A percentile compares a stretch with the other conserved stretches of the same genome.
These are phyloP conservation scores for Anguilla marmorata DNA, from an alignment of 2,797 vertebrate genomes.

Conservation along the genomic window DNA sequence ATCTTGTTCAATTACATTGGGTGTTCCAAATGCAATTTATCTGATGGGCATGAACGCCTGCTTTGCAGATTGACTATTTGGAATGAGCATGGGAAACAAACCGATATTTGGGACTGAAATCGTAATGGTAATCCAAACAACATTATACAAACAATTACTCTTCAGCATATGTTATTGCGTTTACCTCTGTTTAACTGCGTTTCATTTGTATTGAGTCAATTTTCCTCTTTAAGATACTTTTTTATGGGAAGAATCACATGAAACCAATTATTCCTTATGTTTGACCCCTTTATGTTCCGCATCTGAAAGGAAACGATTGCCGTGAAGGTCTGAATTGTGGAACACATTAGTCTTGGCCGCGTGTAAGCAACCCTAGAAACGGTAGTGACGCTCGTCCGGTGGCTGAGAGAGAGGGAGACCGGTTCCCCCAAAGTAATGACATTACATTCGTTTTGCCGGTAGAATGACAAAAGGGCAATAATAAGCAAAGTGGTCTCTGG, in stretches of 20 bases:
- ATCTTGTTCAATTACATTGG: background rate
- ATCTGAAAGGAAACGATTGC: background rate
- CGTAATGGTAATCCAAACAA: background rate
- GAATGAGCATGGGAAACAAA: background rate
- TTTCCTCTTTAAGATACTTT: background rate
- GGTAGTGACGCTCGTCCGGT: background rate
- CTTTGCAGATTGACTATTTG: background rate
- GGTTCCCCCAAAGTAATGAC: background rate
- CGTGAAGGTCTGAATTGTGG: background rate
- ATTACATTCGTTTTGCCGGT: background rate
- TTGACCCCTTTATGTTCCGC: background rate
- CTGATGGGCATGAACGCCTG: background rate
- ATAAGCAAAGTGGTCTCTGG: background rate
- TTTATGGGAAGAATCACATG: background rate
- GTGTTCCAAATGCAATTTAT: background rate
- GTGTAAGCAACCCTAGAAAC: background rate
- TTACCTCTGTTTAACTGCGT: background rate
- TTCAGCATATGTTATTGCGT: background rate
- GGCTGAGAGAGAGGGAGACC: background rate
- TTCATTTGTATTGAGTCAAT: background rate
- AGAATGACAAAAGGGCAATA: background rate
- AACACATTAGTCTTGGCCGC: background rate
- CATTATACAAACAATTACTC: background rate
- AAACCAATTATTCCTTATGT: constrained; percentile 11
- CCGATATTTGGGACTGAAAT: background rate